A percentile compares a stretch with the other conserved stretches of the same genome.
Conservation (phyloP, 2,797 vertebrate genomes). For the Hippocampus kuda region DNA sequence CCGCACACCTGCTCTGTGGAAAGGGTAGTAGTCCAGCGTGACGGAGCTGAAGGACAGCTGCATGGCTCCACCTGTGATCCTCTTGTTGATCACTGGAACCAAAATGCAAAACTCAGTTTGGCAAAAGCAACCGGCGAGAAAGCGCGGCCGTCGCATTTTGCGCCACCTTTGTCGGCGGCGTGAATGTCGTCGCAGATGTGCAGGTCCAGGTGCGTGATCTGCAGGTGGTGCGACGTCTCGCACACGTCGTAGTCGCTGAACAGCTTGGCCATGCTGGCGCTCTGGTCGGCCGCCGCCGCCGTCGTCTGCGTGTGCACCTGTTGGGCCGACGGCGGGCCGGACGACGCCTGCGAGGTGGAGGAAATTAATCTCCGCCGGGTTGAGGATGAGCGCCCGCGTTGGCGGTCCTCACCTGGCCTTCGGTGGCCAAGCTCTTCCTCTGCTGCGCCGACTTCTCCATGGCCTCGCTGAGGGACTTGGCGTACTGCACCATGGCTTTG, state of each 20-base stretch:
- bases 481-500: slow-evolving; percentile 98
- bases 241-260: slow-evolving; percentile 87
- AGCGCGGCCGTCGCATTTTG: rapidly evolving
- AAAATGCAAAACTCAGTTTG: background rate
- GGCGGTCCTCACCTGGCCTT: slow-evolving; percentile 57
- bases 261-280: slow-evolving; percentile 79
- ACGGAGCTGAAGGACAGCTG: slow-evolving; percentile 92
- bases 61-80: slow-evolving; percentile 92
- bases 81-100: slow-evolving; percentile 73
- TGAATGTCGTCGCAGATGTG: slow-evolving; percentile 98
- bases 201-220: slow-evolving; percentile 92
- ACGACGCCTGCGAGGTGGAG: slow-evolving; percentile 65
- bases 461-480: slow-evolving; percentile 95
- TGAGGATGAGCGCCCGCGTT: background rate
- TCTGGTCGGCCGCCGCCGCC: slow-evolving; percentile 74
- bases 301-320: slow-evolving; percentile 79
- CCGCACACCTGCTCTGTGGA: slow-evolving; percentile 85
- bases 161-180: slow-evolving; percentile 81
- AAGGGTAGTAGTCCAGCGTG: slow-evolving; percentile 94
- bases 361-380: background rate
- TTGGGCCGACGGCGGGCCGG: slow-evolving; percentile 68
- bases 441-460: slow-evolving; percentile 97
- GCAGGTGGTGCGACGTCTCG: slow-evolving; percentile 94
- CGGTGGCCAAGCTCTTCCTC: slow-evolving; percentile 90
- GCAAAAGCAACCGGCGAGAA: background rate